Evolutionary conservation across 2,797 vertebrate species (phyloP), one percentile per base, ranked within the genome.

Genomic region (Cyprinodon diabolis): DNA sequence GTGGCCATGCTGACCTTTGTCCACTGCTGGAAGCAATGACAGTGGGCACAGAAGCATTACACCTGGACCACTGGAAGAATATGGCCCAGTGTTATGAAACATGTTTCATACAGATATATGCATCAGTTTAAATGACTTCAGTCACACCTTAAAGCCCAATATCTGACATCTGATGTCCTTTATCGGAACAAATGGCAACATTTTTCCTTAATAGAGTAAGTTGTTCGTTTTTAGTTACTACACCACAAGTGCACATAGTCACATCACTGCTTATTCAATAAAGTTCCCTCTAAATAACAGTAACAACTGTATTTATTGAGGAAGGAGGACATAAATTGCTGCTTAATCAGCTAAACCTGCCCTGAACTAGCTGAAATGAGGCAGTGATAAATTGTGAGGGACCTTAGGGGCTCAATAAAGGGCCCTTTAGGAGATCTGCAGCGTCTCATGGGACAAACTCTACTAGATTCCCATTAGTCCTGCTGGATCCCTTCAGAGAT

Each of bases 391-490:
- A 90, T 81, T 81, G 82, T 67, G 66, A 72, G 47, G 75, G 30
- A 63, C 77, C 78, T 15, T 47, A 74, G 67, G 72, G 80, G 76
- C 70, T 65, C 52, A 72, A 77, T 78, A 30, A 71, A 68, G 67
- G 56, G 58, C 60, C 77, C 82, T 48, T 23, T 15, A 72, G 54
- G 86, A 83, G 66, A 49, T 15, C 52, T 62, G 75, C 48, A 23
- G 58, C 7, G 35, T 90, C 84, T 88, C 87, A 52, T 4, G 78
- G 82, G 90, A 86, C 7, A 2, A 37, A 17, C 49, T 74, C 79
- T 81, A 88, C 87, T 89, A 78, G 81, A 86, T 83, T 90, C 87
- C 57, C 82, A 19, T 75, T 40, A 60, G 88, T 62, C 83, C 75
- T 66, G 55, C 77, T 54, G 67, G 0, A 80, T 86, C 88, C 85